A percentile compares a stretch with the other conserved stretches of the same genome.
Evolutionary conservation across 2,797 vertebrate genomes (phyloP).

Genomic region (Sebastes matsubarae): DNA sequence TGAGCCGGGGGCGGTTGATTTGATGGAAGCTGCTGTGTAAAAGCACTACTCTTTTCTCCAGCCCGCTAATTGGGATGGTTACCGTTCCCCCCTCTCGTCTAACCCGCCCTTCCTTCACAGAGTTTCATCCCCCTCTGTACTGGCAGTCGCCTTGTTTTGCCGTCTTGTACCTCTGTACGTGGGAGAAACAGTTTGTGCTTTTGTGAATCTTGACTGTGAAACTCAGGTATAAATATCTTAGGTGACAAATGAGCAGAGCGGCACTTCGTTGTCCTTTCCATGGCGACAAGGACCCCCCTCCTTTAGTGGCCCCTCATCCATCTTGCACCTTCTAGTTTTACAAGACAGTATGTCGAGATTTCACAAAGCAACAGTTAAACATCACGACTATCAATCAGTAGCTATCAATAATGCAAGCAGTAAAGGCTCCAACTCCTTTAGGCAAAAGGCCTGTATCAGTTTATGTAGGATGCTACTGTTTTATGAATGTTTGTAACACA

Average conservation of each 20-base stretch:
- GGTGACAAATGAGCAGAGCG: slow-evolving; percentile 18
- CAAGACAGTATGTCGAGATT: background rate
- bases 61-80: slow-evolving; percentile 76
- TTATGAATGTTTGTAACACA: background rate
- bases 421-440: background rate
- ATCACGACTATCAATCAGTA: background rate
- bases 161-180: slow-evolving; percentile 35
- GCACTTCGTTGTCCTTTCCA: background rate
- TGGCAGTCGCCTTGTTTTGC: slow-evolving; percentile 49
- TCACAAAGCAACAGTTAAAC: background rate
- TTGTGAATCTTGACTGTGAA: slow-evolving; percentile 24
- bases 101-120: slow-evolving; percentile 44
- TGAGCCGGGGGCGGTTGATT: slow-evolving; percentile 71
- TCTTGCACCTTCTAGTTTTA: background rate
- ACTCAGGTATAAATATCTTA: slow-evolving; percentile 38
- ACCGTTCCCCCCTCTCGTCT: slow-evolving; percentile 58
- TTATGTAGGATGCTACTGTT: background rate
- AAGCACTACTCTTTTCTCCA: slow-evolving; percentile 69
- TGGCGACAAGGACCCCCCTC: background rate
- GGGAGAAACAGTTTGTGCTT: slow-evolving; percentile 26
- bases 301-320: background rate
- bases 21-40: slow-evolving; percentile 66
- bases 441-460: background rate
- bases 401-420: background rate
- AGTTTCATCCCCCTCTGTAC: slow-evolving; percentile 49